Evolutionary conservation across 2,113 vertebrate species (phyloP), one percentile per base, ranked within the genome.

Genomic region (Deroptyus accipitrinus): DNA sequence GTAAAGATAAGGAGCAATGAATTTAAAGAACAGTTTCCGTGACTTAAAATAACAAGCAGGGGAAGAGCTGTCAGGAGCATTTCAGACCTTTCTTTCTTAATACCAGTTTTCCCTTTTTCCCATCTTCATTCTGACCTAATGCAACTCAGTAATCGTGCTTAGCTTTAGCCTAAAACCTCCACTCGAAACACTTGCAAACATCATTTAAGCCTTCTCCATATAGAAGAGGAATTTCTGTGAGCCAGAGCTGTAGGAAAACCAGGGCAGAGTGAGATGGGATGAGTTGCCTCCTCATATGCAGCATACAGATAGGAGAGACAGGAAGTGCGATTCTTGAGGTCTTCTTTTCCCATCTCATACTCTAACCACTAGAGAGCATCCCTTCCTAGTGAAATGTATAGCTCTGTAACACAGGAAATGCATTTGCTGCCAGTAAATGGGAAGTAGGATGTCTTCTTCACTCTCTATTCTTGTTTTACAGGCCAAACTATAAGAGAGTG

Each of bases 351-450:
- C 1, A 0, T 79, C 96, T 92, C 55, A 3, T 73, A 23, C 41
- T 94, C 33, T 86, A 96, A 73, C 96, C 96, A 94, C 96, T 97
- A 97, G 96, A 96, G 96, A 96, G 96, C 95, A 97, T 96, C 95
- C 95, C 91, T 91, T 95, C 92, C 94, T 89, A 95, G 95, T 54
- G 74, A 91, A 97, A 94, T 54, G 70, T 76, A 91, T 89, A 61
- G 86, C 86, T 88, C 88, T 57, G 68, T 5, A 72, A 5, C 83
- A 86, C 94, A 93, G 96, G 94, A 97, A 91, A 94, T 87, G 48
- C 83, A 41, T 86, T 63, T 89, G 77, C 86, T 91, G 86, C 80
- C 88, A 87, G 73, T 22, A 5, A 17, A 14, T 30, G 92, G 81
- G 69, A 76, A 82, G 78, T 33, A 82, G 96, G 89, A 96, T 69